Evolutionary conservation across 2,888 invertebrate genomes (phyloP), one percentile per base, ranked within the genome.

Genomic region (Eumacrocentrus americanus): DNA sequence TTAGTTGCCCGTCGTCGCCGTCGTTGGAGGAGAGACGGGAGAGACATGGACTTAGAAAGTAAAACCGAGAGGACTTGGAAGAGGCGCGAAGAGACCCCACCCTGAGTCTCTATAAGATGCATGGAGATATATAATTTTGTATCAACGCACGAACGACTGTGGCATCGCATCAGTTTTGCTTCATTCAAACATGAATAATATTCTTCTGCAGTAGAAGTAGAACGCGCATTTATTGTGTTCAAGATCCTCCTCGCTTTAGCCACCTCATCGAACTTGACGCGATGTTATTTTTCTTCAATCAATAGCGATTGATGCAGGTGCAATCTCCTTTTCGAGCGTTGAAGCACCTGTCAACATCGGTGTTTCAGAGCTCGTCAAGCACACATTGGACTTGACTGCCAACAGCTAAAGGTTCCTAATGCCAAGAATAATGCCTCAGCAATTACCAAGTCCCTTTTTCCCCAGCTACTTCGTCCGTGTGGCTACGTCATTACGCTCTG

Each of bases 51-150:
- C 73, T 76, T 77, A 78, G 78, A 79, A 79, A 79, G 78, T 78
- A 79, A 79, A 79, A 78, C 76, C 71, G 18, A n/a, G 72, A 78
- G 76, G 75, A 73, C 66, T 67, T 65, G 64, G 67, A 66, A 69
- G 66, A 71, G 71, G 70, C 71, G 70, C 70, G 70, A 72, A 69
- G 64, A 63, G 56, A 72, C 78, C 77, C 77, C 78, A 76, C 78
- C 78, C 76, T 73, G 71, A 61, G 63, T 67, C 67, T 60, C 47
- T n/a, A 58, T 58, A 20, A 18, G 29, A 53, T 9, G 40, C 16
- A 22, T 34, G 40, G 12, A 16, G 23, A 14, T 23, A 54, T 34
- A 22, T 16, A 37, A 7, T 34, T 54, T 25, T 54, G 11, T 12
- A 38, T 12, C 16, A 38, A 38, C 48, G 48, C 48, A 48, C 48